Percentiles rank a stretch among this genome's conserved stretches.
phyloP scores from a whole-genome alignment of 2,113 vertebrate genomes.

The Haemorhous mexicanus region DNA sequence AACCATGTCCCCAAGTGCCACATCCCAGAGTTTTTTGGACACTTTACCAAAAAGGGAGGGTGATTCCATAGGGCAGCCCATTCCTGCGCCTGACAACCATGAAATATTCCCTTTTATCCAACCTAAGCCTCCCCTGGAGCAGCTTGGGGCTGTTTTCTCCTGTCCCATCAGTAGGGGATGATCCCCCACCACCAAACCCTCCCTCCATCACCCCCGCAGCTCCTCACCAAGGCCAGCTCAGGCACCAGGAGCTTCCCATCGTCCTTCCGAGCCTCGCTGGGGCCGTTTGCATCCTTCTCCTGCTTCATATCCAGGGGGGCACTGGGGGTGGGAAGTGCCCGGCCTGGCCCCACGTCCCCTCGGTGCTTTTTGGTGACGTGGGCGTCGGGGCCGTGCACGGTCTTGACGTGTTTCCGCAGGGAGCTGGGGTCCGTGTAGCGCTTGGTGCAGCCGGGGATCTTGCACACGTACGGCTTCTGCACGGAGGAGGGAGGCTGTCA shows the following conservation, averaged over 20 bases:
- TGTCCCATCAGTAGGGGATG: accelerated
- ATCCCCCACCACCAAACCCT: background rate
- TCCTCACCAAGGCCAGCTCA: conserved; percentile 82
- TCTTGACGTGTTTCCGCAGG: conserved; percentile 94
- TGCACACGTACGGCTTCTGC: conserved; percentile 95
- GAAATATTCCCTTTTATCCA: background rate
- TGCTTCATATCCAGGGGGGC: conserved; percentile 72
- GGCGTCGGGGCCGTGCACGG: conserved; percentile 93
- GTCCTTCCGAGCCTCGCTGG: conserved; percentile 74
- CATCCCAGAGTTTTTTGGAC: background rate
- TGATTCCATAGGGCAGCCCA: background rate
- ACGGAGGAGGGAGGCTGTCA: accelerated
- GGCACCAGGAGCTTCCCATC: conserved; percentile 87
- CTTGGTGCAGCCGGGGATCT: conserved; percentile 95
- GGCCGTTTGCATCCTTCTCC: conserved; percentile 77
- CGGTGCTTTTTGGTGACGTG: conserved; percentile 97
- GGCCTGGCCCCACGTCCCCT: conserved; percentile 80
- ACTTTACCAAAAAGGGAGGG: background rate
- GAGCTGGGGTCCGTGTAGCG: conserved; percentile 97
- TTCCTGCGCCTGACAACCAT: background rate
- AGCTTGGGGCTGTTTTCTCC: background rate
- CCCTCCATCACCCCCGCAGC: accelerated
- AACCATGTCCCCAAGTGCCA: background rate
- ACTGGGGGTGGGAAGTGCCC: conserved; percentile 59
- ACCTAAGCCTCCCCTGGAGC: background rate